Conservation (phyloP, 2,797 vertebrate species). For the Microtus californicus region DNA sequence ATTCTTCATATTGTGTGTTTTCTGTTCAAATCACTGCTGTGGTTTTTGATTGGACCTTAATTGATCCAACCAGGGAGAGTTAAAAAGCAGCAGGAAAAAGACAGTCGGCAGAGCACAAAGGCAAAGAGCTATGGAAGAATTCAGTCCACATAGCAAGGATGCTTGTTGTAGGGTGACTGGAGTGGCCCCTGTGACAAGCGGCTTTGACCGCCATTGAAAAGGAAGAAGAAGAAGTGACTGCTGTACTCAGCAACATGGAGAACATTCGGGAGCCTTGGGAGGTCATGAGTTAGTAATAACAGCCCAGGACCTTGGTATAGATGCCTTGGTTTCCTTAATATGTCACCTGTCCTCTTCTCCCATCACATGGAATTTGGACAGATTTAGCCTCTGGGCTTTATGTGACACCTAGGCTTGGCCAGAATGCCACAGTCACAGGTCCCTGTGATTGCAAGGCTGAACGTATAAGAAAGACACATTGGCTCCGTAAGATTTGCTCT, state of each 20-base stretch:
- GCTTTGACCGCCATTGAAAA: neutral
- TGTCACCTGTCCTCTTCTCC: neutral
- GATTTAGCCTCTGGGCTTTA: neutral
- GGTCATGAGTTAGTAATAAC: neutral
- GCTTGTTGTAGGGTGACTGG: neutral
- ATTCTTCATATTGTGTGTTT: constrained; percentile 2
- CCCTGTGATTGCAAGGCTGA: neutral
- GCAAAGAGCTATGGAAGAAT: no score
- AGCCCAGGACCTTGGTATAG: neutral
- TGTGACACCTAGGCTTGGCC: neutral
- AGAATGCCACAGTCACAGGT: neutral
- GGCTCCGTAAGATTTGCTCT: neutral
- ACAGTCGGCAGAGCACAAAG: neutral
- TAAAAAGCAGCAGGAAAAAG: neutral
- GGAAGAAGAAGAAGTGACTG: neutral
- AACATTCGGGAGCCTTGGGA: neutral
- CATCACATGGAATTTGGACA: neutral
- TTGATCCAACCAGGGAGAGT: neutral
- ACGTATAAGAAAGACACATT: neutral
- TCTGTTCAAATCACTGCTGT: constrained; percentile 5
- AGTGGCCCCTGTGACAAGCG: neutral
- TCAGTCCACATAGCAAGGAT: neutral
- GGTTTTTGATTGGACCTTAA: neutral
- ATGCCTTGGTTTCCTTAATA: neutral
- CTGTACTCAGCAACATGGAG: neutral